A percentile compares a stretch with the other conserved stretches of the same genome.
Evolutionary conservation across 2,888 invertebrate genomes (phyloP).

Genomic region (Ochropleura leucogaster): DNA sequence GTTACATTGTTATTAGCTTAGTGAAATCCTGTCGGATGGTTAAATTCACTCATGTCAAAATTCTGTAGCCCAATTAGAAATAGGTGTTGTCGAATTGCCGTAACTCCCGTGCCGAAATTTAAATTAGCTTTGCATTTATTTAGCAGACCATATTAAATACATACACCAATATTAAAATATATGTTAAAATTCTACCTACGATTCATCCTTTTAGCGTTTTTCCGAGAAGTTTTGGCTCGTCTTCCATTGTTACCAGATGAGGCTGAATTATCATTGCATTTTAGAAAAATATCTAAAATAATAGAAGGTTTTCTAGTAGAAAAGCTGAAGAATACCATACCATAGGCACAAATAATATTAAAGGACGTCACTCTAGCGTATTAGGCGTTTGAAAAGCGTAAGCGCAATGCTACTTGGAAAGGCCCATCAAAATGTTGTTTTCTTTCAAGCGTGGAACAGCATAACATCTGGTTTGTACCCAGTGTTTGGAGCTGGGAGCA

Average conservation of each 20-base stretch:
- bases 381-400: constrained; percentile 3
- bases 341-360: constrained; percentile 3
- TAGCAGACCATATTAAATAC: background rate
- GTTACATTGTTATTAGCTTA: constrained; percentile 5
- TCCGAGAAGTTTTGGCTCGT: constrained; percentile 41
- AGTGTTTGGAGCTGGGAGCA: constrained; percentile 5
- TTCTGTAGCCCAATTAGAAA: background rate
- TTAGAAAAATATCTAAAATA: constrained; percentile 29
- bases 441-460: background rate
- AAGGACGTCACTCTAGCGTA: background rate
- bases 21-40: constrained; percentile 2
- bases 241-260: constrained; percentile 48
- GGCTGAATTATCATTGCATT: constrained; percentile 48
- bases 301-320: background rate
- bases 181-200: constrained; percentile 48
- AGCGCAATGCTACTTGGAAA: constrained; percentile 6
- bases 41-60: background rate
- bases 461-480: background rate
- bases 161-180: constrained; percentile 34
- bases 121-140: background rate
- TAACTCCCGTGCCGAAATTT: background rate
- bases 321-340: background rate
- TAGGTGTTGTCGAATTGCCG: background rate
- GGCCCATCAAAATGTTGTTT: background rate
- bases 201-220: constrained; percentile 49